phyloP scores from a whole-genome alignment of 2,888 invertebrate species.

The Petrophora chlorosata region DNA sequence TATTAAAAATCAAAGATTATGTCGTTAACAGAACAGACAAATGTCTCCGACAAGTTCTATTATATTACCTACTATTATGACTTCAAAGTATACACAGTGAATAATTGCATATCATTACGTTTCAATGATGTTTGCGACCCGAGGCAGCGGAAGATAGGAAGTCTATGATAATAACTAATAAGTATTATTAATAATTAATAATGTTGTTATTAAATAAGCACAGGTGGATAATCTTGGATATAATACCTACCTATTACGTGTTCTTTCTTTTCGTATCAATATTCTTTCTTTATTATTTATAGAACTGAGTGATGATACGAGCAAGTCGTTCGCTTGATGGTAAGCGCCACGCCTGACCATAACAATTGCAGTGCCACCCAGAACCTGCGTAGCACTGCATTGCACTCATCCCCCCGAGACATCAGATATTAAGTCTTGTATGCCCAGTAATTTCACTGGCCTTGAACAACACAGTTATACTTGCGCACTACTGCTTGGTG shows the following conservation, averaged over 20 bases:
- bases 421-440: no score
- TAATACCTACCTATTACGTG: neutral
- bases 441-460: no score
- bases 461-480: no score
- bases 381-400: no score
- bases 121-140: constrained; percentile 23
- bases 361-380: no score
- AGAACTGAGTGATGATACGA: no score
- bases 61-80: no score
- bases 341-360: no score
- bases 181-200: constrained; percentile 29
- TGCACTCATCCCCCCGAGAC: no score
- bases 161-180: constrained; percentile 22
- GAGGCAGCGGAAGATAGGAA: constrained; percentile 33
- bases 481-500: no score
- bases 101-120: constrained; percentile 23
- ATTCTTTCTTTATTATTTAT: neutral
- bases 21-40: neutral
- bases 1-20: neutral
- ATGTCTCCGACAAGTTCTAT: constrained; percentile 12
- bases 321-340: no score
- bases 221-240: constrained; percentile 1
- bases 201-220: constrained; percentile 12
- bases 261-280: neutral
- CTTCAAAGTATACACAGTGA: constrained; percentile 22